Evolutionary conservation across 2,113 vertebrate genomes (phyloP).

Genomic region (Melanotaenia duboulayi): DNA sequence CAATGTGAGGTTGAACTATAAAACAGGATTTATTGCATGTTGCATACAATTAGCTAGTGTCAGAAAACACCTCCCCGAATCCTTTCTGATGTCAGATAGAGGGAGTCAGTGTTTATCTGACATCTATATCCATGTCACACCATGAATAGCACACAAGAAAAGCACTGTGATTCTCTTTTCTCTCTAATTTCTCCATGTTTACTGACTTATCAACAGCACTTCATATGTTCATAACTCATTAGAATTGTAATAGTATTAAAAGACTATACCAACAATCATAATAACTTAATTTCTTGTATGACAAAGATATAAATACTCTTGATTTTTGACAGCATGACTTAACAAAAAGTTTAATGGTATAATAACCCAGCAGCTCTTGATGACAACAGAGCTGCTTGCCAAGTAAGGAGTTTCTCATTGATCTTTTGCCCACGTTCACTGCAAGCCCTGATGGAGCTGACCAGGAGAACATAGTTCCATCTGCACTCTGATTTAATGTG

Average conservation of each 20-base stretch:
- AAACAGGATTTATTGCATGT: background rate
- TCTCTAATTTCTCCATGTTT: no score
- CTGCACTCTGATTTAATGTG: background rate
- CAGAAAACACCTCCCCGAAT: background rate
- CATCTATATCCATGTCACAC: background rate
- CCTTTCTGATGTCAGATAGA: background rate
- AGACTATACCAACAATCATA: no score
- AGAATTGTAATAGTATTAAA: no score
- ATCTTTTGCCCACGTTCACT: background rate
- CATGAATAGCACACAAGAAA: background rate
- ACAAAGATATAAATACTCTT: no score
- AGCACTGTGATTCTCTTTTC: no score
- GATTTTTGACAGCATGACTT: no score
- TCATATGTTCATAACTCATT: no score
- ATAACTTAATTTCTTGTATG: no score
- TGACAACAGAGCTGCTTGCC: background rate
- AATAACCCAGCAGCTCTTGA: background rate
- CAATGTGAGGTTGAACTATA: slow-evolving; percentile 6
- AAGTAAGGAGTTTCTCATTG: background rate
- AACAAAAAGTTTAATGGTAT: no score
- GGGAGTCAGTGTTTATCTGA: background rate
- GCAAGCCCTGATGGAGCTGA: background rate
- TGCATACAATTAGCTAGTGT: background rate
- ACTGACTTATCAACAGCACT: no score
- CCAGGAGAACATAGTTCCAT: background rate